Percentiles rank a stretch among this genome's conserved stretches.
phyloP scores from a whole-genome alignment of 1,140 invertebrate species.

The Hyles euphorbiae region DNA sequence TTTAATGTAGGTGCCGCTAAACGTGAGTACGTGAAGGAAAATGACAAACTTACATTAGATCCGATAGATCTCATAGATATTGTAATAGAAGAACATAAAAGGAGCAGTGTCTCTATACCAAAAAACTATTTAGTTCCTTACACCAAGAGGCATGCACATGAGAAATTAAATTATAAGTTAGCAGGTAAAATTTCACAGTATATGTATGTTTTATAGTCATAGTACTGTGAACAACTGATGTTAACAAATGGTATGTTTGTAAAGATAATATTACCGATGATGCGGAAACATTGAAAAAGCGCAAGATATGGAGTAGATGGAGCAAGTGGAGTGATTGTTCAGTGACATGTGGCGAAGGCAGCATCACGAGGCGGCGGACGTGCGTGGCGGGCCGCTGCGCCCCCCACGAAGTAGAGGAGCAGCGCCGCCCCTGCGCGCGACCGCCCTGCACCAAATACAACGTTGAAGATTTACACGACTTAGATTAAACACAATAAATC shows the following conservation, averaged over 20 bases:
- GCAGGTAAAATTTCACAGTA: not conserved
- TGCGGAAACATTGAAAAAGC: conserved; percentile 24
- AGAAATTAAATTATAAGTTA: not conserved
- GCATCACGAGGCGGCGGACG: conserved; percentile 28
- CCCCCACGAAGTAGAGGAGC: conserved; percentile 47
- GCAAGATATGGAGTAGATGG: conserved; percentile 65
- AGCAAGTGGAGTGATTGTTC: conserved; percentile 59
- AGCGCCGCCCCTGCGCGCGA: conserved; percentile 39
- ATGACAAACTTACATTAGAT: conserved; percentile 25
- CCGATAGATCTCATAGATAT: conserved; percentile 33
- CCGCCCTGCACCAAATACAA: conserved; percentile 28
- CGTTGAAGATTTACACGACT: conserved; percentile 24
- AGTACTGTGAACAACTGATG: not conserved
- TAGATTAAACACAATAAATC: conserved; percentile 17
- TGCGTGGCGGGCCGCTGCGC: conserved; percentile 59
- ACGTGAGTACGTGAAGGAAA: conserved; percentile 13
- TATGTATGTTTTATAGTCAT: not conserved
- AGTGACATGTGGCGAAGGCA: conserved; percentile 47
- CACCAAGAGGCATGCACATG: no score
- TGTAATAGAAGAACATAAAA: conserved; percentile 27
- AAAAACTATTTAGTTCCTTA: no score
- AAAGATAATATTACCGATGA: conserved; percentile 20
- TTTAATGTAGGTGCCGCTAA: no score
- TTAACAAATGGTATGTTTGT: not conserved
- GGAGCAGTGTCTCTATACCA: not conserved